These are phyloP conservation scores for Mactromeris polynyma DNA, from an alignment of 2,888 invertebrate genomes.

Conservation along the genomic window DNA sequence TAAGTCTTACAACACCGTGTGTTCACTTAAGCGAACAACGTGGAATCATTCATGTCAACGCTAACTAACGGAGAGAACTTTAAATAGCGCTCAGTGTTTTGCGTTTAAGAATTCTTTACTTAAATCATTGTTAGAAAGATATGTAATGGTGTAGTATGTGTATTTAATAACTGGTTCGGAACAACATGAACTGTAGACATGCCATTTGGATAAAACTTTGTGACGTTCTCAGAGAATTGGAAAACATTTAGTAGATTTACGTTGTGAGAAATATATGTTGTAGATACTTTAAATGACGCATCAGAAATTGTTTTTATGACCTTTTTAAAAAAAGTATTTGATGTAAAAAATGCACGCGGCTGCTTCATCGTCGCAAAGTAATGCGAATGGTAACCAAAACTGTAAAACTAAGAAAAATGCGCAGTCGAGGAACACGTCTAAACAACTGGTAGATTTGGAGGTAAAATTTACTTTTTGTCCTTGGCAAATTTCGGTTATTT, in stretches of 20 bases:
- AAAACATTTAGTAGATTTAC: not conserved
- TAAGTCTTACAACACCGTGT: not conserved
- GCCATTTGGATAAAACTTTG: not conserved
- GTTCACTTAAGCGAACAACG: not conserved
- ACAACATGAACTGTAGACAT: not conserved
- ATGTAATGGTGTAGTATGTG: not conserved
- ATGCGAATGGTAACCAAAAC: not conserved
- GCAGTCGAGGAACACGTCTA: constrained; percentile 32
- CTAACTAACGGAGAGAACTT: too few species aligned
- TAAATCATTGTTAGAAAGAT: not conserved
- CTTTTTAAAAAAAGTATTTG: too few species aligned
- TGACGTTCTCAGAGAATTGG: not conserved
- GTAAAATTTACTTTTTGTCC: constrained; percentile 22
- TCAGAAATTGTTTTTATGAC: too few species aligned
- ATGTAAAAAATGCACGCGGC: constrained; percentile 46
- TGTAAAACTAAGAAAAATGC: constrained; percentile 8
- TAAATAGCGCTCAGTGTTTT: too few species aligned
- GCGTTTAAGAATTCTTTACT: too few species aligned
- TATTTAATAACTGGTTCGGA: not conserved
- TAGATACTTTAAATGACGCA: not conserved
- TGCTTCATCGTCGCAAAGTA: constrained; percentile 16
- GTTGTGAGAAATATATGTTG: not conserved
- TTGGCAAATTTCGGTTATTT: too few species aligned
- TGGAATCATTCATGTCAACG: not conserved
- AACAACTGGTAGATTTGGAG: constrained; percentile 49